These are phyloP conservation scores for Lophius americanus DNA, from an alignment of 2,797 vertebrate species.

Conservation along the genomic window DNA sequence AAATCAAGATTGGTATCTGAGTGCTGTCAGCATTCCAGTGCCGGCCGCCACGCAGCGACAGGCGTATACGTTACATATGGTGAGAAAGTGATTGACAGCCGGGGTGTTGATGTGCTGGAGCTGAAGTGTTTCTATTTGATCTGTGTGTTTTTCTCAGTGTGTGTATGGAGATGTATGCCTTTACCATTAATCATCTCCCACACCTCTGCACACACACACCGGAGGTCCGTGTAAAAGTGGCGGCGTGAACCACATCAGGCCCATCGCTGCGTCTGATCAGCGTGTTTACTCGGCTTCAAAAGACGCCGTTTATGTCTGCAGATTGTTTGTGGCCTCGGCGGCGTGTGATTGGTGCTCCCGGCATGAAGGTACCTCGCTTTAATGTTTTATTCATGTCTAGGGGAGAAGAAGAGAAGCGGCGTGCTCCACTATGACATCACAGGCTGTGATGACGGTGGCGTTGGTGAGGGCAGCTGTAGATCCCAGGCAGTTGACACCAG, in stretches of 20 bases:
- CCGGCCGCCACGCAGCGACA: conserved; percentile 52
- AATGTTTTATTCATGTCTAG: conserved; percentile 50
- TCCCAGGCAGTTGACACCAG: conserved; percentile 67
- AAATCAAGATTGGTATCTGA: conserved; percentile 88
- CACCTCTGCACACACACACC: conserved; percentile 27
- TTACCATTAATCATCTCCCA: conserved; percentile 24
- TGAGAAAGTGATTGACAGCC: conserved; percentile 75
- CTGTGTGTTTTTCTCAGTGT: conserved; percentile 44
- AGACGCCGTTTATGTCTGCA: conserved; percentile 31
- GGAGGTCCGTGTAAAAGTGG: conserved; percentile 22
- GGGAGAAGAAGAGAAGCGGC: neutral
- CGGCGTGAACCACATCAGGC: conserved; percentile 51
- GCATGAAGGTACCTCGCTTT: conserved; percentile 19
- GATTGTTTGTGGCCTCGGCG: conserved; percentile 27
- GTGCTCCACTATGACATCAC: too few species aligned
- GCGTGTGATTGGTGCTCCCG: conserved; percentile 9
- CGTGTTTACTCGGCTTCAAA: conserved; percentile 49
- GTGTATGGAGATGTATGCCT: conserved; percentile 33
- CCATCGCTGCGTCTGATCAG: conserved; percentile 54
- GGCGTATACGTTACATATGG: conserved; percentile 76
- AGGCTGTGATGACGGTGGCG: conserved; percentile 2
- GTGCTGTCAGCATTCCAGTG: conserved; percentile 78
- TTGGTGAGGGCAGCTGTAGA: conserved; percentile 59
- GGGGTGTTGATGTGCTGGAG: conserved; percentile 63
- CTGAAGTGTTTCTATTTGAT: conserved; percentile 65